Conservation (phyloP, 2,797 vertebrate genomes). For the Rallus crepitans region DNA sequence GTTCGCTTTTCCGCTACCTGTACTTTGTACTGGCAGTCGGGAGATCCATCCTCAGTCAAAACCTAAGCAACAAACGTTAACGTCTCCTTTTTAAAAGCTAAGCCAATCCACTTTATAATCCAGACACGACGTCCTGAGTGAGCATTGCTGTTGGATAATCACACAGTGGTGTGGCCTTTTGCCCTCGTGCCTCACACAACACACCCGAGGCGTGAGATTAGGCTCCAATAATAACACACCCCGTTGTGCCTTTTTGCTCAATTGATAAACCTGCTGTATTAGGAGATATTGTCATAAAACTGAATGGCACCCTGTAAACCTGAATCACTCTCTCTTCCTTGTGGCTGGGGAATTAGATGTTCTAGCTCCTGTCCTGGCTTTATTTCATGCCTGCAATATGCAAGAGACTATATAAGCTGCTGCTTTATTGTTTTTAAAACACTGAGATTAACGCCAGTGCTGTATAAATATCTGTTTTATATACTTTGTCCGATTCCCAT, state of each 20-base stretch:
- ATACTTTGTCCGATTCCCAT: conserved; percentile 36
- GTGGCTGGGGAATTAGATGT: conserved; percentile 60
- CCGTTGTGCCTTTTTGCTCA: conserved; percentile 69
- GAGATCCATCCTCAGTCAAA: background rate
- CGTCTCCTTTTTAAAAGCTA: conserved; percentile 40
- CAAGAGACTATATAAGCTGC: conserved; percentile 57
- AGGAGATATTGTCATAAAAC: conserved; percentile 73
- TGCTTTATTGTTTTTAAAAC: conserved; percentile 69
- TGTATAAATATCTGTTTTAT: conserved; percentile 61
- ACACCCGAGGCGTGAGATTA: conserved; percentile 68
- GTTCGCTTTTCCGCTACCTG: background rate
- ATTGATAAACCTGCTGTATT: conserved; percentile 71
- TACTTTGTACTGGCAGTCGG: background rate
- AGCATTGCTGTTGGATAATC: conserved; percentile 67
- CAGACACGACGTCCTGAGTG: conserved; percentile 47
- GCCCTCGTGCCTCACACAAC: conserved; percentile 59
- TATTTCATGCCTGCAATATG: conserved; percentile 65
- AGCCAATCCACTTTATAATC: conserved; percentile 66
- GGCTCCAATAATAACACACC: conserved; percentile 68
- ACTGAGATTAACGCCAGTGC: background rate
- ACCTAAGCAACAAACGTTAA: conserved; percentile 28
- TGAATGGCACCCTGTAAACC: conserved; percentile 73
- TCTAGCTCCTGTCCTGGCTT: conserved; percentile 47
- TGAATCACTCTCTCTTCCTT: conserved; percentile 59
- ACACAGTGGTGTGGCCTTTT: conserved; percentile 58